Evolutionary conservation across 2,888 invertebrate species (phyloP), one percentile per base, ranked within the genome.

Genomic region (Xylota segnis): DNA sequence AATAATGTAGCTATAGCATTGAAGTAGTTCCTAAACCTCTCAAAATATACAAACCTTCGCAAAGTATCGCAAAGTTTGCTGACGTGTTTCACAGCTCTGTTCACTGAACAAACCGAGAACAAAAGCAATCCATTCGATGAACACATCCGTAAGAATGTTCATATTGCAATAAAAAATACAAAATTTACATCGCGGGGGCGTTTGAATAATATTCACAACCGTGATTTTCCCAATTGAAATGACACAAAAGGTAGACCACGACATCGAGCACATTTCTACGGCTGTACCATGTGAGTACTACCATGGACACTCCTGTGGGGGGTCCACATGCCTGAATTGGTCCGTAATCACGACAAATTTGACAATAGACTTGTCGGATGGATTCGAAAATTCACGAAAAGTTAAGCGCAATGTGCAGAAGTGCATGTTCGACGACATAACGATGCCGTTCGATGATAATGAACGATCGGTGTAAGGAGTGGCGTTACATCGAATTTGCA

Each of bases 251-350:
- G 56, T 29, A 27, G 29, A 43, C 47, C n/a, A 45, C 9, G 47
- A 65, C 32, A 5, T 37, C 45, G 16, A n/a, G 29, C 45, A 45
- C 14, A 32, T 32, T 27, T 23, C 10, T 18, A 47, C 23, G 7
- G 23, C n/a, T n/a, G 37, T 9, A 10, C 10, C 18, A 27, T 29
- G 32, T 29, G 29, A 54, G 34, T 66, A 43, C 81, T 66, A 43
- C 81, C 81, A 75, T 29, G 68, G 66, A 68, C 81, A 82, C 81
- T 70, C 81, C 81, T 56, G 40, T 23, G 81, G 81, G 81, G 66
- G 81, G 61, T 75, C 75, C 61, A 12, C 5, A 10, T 23, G 6
- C 29, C 5, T 27, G 3, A 52, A 27, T 27, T 52, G 27, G 29
- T 29, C 6, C 45, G 16, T 14, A 45, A 45, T 45, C 45, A 45